Evolutionary conservation across 2,888 invertebrate species (phyloP).

Genomic region (Drosophila demipolita): DNA sequence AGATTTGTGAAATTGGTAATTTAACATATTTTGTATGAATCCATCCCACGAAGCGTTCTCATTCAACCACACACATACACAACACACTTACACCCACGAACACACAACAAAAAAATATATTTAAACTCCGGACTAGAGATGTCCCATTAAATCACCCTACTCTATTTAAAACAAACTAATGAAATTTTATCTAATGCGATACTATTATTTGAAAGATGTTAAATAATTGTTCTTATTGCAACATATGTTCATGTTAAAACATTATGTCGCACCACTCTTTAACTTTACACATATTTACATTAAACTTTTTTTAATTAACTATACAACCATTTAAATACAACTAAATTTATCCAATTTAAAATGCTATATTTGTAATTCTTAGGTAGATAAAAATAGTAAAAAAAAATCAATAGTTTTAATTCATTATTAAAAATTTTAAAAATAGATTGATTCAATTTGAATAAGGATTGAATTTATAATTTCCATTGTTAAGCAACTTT

Average conservation of each 20-base stretch:
- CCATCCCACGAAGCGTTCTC: not conserved
- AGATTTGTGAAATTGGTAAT: slow-evolving; percentile 69
- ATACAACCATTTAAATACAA: not conserved
- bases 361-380: not conserved
- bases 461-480: not conserved
- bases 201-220: not conserved
- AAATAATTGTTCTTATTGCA: not conserved
- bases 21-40: slow-evolving; percentile 53
- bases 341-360: not conserved
- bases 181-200: not conserved
- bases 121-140: slow-evolving; percentile 31
- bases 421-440: not conserved
- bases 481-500: not conserved
- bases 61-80: slow-evolving; percentile 9
- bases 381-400: not conserved
- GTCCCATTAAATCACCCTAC: slow-evolving; percentile 1
- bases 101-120: not conserved
- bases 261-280: not conserved
- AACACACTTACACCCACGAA: not conserved
- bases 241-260: not conserved
- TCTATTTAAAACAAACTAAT: not conserved
- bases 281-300: too few relatives aligned
- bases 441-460: not conserved
- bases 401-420: not conserved
- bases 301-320: not conserved